Base-by-base conservation (phyloP, 2,888 invertebrate species). In the Sarcophaga subvicina region DNA sequence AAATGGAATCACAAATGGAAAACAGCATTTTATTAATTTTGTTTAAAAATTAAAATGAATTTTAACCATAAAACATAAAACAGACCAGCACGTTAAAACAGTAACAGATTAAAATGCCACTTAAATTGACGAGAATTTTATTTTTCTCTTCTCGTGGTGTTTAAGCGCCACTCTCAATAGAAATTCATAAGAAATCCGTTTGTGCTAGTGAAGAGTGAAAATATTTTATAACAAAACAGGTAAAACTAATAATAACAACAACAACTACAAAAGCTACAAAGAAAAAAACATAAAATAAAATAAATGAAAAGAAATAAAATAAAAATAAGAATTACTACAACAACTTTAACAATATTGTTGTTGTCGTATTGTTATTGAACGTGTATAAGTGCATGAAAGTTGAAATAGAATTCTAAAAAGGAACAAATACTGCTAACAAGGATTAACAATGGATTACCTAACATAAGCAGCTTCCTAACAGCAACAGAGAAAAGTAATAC, bases 361-460 rank as follows among this genome's bases (percentile, higher is more conserved):
- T 37, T 10, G 37, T 37, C 10, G 37, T 8, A 0, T 37, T 54
- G 17, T 54, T 54, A 78, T 83, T 80, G 78, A 77, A 85, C 75
- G 76, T 80, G 80, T 71, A 75, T 37, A 81, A 81, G 84, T 84
- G 72, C 75, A 66, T 71, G 76, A 27, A 70, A 37, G 45, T 47
- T 22, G 59, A 20, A 64, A 17, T 25, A 66, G 1, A 70, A 62
- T 1, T 62, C 63, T 70, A 70, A 81, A 72, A 63, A 71, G 70
- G 66, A 85, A 73, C 83, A 83, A 80, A 80, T 83, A 86, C 78
- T 83, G 81, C 86, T 87, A 88, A 88, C 89, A 88, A 88, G 88
- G 88, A 88, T 87, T 89, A 88, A 89, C 88, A 89, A 89, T 88
- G 88, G 89, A 89, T 89, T 89, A 89, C 88, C 87, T 88, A 88